A percentile compares a stretch with the other conserved stretches of the same genome.
These are phyloP conservation scores for Bucorvus abyssinicus DNA, from an alignment of 2,797 vertebrate species.

Conservation along the genomic window DNA sequence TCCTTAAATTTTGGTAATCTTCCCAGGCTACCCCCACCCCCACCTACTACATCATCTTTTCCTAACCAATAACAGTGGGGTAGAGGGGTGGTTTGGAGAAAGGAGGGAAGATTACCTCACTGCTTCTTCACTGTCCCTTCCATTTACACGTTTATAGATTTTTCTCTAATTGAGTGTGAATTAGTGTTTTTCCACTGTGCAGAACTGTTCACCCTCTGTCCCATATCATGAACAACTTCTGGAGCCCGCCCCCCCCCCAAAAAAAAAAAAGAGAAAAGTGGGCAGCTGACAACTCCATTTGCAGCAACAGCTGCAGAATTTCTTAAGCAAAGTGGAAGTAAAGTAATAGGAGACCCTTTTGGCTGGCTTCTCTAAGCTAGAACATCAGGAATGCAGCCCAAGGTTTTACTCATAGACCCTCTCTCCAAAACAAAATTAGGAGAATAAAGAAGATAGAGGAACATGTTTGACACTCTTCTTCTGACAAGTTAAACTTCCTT, in stretches of 20 bases:
- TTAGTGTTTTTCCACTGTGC: neutral
- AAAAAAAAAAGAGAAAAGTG: neutral
- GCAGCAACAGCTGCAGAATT: neutral
- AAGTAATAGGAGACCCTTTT: neutral
- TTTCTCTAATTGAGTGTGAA: neutral
- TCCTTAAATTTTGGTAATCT: neutral
- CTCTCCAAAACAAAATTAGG: neutral
- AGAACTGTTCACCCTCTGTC: neutral
- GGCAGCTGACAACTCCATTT: neutral
- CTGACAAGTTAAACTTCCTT: neutral
- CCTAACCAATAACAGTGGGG: neutral
- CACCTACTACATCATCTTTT: neutral
- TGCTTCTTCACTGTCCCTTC: neutral
- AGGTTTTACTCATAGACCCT: neutral
- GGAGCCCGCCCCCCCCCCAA: too few relatives aligned
- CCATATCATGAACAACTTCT: neutral
- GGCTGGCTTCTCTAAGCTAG: neutral
- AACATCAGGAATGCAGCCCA: neutral
- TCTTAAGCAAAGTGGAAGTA: neutral
- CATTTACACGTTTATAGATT: neutral
- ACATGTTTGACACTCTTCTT: neutral
- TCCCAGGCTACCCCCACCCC: neutral
- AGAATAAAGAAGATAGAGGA: neutral
- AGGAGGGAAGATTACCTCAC: neutral
- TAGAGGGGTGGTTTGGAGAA: neutral